Evolutionary conservation across 2,113 vertebrate genomes (phyloP), one percentile per base, ranked within the genome.

Genomic region (Recurvirostra avosetta): DNA sequence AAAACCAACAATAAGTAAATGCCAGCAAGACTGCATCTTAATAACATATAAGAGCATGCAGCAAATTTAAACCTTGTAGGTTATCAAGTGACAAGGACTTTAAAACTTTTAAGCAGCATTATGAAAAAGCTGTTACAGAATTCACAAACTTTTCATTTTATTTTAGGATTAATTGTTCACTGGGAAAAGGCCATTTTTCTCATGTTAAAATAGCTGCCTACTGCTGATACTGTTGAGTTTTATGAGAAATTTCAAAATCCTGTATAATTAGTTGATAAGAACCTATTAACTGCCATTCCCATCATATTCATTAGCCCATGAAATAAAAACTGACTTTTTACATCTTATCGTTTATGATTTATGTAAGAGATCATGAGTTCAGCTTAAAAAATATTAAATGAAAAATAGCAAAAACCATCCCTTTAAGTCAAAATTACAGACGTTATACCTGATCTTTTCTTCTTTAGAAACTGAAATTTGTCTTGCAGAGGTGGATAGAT

Each of bases 111-210:
- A 71, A 71, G 56, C 38, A 29, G 49, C 26, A 52, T 36, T 79
- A 61, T 79, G 53, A 85, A 61, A 61, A 88, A 90, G 3, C 2
- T 72, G 34, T 95, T 92, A 65, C 27, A 68, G 25, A 49, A 30
- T 87, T 96, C 38, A 40, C 17, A 87, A 90, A 77, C 45, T 90
- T 92, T 93, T 36, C 9, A 30, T 93, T 90, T 74, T 88, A 71
- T 88, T 94, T 95, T 36, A 67, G 30, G 19, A 90, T 79, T 90
- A 96, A 79, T 84, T 93, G 21, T 55, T 94, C 45, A 30, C 38
- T 80, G 12, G 32, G 17, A 71, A 92, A 95, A 92, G 23, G 30
- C 55, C 23, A 71, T 93, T 95, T 92, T 88, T 94, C 55, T 92
- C 23, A 21, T 34, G 12, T 88, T 74, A 67, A 91, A 80, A 25